These are phyloP conservation scores for Poeciliopsis prolifica DNA, from an alignment of 2,113 vertebrate genomes.

Conservation along the genomic window DNA sequence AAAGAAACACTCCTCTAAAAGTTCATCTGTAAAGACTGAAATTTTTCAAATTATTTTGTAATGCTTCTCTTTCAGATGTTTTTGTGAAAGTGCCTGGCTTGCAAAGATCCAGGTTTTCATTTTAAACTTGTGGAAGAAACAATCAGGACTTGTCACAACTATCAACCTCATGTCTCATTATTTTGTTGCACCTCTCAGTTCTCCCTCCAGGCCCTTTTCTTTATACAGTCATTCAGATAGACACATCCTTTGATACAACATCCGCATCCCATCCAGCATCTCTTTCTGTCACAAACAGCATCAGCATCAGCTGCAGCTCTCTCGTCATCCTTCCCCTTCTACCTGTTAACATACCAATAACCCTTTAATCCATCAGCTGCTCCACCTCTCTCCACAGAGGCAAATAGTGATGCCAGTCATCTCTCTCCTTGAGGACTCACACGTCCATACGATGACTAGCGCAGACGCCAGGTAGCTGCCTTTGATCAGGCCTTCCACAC, in stretches of 20 bases:
- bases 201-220: constrained; percentile 14
- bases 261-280: constrained; percentile 28
- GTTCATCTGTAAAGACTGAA: neutral
- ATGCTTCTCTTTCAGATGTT: neutral
- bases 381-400: constrained; percentile 22
- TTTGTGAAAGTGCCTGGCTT: neutral
- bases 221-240: constrained; percentile 39
- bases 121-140: neutral
- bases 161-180: constrained; percentile 21
- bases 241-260: constrained; percentile 29
- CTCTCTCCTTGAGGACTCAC: neutral
- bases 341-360: constrained; percentile 34
- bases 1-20: neutral
- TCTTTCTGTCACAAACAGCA: constrained; percentile 32
- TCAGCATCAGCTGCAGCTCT: constrained; percentile 23
- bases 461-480: constrained; percentile 28
- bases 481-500: constrained; percentile 50
- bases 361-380: constrained; percentile 55
- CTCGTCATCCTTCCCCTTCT: constrained; percentile 26
- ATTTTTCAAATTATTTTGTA: neutral
- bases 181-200: constrained; percentile 12
- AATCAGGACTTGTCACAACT: neutral
- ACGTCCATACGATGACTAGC: neutral
- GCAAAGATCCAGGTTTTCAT: neutral
- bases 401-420: constrained; percentile 37